phyloP scores from a whole-genome alignment of 2,113 vertebrate genomes.

The Pantherophis guttatus region DNA sequence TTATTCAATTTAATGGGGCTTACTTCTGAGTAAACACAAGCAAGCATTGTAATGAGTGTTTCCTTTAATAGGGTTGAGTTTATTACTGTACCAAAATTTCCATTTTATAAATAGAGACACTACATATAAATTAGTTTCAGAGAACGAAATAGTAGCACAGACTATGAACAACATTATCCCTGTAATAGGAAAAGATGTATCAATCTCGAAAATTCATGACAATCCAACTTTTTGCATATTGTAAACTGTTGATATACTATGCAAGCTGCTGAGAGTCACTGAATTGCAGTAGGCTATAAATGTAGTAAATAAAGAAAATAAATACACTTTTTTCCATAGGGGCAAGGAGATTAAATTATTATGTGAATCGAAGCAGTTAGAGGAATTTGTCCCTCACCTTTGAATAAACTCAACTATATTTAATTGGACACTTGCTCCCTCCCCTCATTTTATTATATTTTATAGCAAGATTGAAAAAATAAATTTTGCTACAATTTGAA shows the following conservation, averaged over 20 bases:
- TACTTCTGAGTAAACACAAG: neutral
- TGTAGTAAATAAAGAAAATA: neutral
- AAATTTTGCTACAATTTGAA: neutral
- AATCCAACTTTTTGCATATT: neutral
- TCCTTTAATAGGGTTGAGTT: neutral
- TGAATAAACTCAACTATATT: neutral
- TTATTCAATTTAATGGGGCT: neutral
- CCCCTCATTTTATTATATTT: neutral
- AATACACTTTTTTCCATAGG: neutral
- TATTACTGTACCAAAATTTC: neutral
- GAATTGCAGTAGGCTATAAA: neutral
- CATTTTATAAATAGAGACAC: neutral
- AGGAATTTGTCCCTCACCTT: neutral
- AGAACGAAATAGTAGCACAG: neutral
- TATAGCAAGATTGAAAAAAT: neutral
- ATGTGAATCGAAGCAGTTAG: neutral
- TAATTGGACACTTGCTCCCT: neutral
- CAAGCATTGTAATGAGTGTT: neutral
- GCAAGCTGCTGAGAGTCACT: neutral
- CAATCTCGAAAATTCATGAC: neutral
- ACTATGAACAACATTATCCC: neutral
- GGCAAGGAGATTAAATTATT: neutral
- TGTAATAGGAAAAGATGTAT: neutral
- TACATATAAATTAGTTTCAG: neutral
- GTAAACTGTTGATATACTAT: neutral